Conservation (phyloP, 2,113 vertebrate species). For the Microcebus murinus region DNA sequence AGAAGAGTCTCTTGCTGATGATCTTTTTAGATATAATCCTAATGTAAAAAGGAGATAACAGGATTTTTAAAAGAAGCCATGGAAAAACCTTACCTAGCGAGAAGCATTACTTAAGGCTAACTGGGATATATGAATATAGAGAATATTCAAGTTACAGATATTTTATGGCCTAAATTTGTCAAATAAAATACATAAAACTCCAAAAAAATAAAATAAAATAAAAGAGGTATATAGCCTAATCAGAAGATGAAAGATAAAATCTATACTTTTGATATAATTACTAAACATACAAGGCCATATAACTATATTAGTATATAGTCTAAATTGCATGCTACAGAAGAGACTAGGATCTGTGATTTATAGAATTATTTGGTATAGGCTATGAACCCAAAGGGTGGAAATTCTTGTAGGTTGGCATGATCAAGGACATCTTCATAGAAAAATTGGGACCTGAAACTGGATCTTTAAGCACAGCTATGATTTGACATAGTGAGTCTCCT, state of each 20-base stretch:
- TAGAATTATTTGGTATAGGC: not conserved
- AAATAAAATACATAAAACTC: constrained; percentile 73
- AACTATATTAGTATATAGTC: not conserved
- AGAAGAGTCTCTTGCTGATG: too few relatives aligned
- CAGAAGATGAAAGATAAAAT: constrained; percentile 20
- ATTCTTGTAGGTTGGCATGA: not conserved
- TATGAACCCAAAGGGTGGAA: not conserved
- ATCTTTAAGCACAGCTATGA: not conserved
- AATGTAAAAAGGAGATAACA: constrained; percentile 84
- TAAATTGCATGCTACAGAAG: constrained; percentile 12
- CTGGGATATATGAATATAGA: not conserved
- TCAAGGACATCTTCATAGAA: not conserved
- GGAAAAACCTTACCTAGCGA: constrained; percentile 31
- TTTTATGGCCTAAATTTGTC: constrained; percentile 70
- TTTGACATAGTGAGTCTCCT: not conserved
- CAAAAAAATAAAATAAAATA: too few relatives aligned
- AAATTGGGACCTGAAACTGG: not conserved
- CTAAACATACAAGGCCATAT: not conserved
- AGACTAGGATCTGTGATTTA: constrained; percentile 17
- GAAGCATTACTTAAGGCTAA: constrained; percentile 5
- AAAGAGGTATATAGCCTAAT: not conserved
- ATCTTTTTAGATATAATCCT: constrained; percentile 83
- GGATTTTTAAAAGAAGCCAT: constrained; percentile 47
- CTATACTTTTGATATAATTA: not conserved
- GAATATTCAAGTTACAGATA: not conserved